Evolutionary conservation across 2,113 vertebrate genomes (phyloP).

Genomic region (Tyrannus savana): DNA sequence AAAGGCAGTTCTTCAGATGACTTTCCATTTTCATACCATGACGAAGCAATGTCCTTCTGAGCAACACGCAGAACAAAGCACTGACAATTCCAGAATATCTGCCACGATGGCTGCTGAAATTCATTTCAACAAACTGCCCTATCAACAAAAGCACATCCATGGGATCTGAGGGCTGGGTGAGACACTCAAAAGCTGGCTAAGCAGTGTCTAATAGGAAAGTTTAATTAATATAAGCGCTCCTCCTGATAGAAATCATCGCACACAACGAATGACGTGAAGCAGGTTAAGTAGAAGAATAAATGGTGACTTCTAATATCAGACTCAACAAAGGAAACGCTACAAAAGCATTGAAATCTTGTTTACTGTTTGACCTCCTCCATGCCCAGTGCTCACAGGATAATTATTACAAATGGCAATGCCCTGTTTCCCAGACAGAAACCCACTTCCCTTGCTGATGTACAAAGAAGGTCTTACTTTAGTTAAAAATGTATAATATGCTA

Average conservation of each 20-base stretch:
- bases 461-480: background rate
- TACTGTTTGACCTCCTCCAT: background rate
- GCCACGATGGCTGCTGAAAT: background rate
- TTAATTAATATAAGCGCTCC: background rate
- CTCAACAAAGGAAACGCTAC: background rate
- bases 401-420: background rate
- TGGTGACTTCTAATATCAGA: background rate
- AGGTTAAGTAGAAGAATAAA: background rate
- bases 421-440: background rate
- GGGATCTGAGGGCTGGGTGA: background rate
- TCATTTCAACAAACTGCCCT: background rate
- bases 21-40: background rate
- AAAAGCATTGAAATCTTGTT: background rate
- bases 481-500: background rate
- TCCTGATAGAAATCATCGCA: background rate
- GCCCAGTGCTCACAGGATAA: background rate
- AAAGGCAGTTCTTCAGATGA: background rate
- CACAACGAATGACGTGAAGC: background rate
- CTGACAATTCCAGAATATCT: background rate
- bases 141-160: background rate
- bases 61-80: background rate
- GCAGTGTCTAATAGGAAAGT: background rate
- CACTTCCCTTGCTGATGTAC: background rate
- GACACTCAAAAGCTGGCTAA: background rate
- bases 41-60: background rate